Conservation (phyloP, 1,140 invertebrate genomes). For the Brachionus rotundiformis region DNA sequence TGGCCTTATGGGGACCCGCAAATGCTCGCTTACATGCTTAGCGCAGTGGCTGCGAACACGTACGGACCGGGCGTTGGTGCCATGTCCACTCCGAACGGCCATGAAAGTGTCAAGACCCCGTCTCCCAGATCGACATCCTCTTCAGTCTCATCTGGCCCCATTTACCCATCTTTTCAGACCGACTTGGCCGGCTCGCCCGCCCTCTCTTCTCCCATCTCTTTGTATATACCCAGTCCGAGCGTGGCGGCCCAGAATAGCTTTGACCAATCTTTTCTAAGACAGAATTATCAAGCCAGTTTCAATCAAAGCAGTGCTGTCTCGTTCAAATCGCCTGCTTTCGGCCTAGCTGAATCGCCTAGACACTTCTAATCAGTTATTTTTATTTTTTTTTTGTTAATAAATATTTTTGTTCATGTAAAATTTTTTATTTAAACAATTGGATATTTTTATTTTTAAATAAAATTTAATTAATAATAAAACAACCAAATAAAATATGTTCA, state of each 20-base stretch:
- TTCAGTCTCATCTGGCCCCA: background rate
- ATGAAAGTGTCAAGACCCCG: background rate
- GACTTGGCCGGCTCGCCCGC: background rate
- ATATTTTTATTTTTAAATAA: background rate
- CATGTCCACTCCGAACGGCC: background rate
- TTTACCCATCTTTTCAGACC: background rate
- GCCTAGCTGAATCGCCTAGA: constrained; percentile 22
- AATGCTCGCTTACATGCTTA: constrained; percentile 51
- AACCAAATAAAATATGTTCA: background rate
- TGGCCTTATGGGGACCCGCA: constrained; percentile 71
- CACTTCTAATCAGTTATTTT: background rate
- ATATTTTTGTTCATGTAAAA: background rate
- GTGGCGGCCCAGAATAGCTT: background rate
- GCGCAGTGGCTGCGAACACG: constrained; percentile 33
- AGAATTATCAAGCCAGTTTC: background rate
- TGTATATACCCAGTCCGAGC: constrained; percentile 22
- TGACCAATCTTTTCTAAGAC: constrained; percentile 3
- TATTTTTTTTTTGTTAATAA: background rate
- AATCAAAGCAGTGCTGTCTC: background rate
- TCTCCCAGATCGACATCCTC: background rate
- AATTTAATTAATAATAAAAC: background rate
- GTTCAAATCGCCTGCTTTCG: constrained; percentile 50
- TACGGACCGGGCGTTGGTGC: background rate
- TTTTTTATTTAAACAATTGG: background rate
- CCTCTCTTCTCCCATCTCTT: constrained; percentile 22